Percentiles rank a stretch among this genome's conserved stretches.
phyloP scores from a whole-genome alignment of 2,113 vertebrate species.

The Euleptes europaea region DNA sequence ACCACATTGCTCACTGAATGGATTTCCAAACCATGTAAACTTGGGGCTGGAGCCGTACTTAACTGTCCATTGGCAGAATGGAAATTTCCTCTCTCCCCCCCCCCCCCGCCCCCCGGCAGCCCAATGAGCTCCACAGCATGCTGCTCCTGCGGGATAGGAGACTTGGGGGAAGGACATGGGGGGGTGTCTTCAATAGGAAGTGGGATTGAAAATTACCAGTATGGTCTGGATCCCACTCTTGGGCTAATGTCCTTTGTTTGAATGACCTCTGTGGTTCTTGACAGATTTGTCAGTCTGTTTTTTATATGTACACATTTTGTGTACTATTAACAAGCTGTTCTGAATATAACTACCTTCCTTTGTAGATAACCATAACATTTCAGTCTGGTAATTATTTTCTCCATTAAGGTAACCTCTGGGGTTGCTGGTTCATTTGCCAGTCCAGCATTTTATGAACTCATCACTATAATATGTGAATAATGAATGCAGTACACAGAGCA shows the following conservation, averaged over 20 bases:
- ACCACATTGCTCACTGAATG: background rate
- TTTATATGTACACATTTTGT: too few species aligned
- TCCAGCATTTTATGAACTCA: background rate
- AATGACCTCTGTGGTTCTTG: background rate
- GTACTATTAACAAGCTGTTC: background rate
- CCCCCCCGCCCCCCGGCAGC: too few species aligned
- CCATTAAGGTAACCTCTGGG: background rate
- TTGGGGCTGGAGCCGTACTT: background rate
- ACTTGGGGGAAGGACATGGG: too few species aligned
- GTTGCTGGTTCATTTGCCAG: background rate
- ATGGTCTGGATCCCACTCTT: too few species aligned
- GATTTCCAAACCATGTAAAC: background rate
- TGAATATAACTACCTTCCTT: accelerated
- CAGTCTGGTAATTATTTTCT: constrained; percentile 18
- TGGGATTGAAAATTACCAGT: too few species aligned
- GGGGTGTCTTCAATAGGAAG: too few species aligned
- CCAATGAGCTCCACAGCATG: too few species aligned
- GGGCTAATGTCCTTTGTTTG: background rate
- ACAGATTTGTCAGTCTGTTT: background rate
- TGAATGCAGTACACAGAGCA: background rate
- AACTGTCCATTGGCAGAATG: too few species aligned
- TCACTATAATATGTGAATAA: background rate
- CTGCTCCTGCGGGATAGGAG: too few species aligned
- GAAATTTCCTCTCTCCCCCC: too few species aligned
- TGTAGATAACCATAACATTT: background rate